These are phyloP conservation scores for Pogonocherus hispidulus DNA, from an alignment of 2,888 invertebrate genomes.

Conservation along the genomic window DNA sequence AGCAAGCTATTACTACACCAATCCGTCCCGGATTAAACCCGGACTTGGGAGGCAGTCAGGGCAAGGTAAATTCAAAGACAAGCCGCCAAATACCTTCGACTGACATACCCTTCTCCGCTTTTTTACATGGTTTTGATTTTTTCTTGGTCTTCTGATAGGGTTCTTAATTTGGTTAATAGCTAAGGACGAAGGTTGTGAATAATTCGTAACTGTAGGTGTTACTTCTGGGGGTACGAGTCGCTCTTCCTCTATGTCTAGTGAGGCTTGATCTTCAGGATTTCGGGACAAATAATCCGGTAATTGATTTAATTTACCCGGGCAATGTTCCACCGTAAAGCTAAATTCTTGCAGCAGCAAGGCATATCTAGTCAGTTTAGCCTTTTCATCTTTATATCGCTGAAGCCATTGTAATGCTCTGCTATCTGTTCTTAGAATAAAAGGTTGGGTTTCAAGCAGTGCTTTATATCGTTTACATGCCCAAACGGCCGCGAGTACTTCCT, in stretches of 20 bases:
- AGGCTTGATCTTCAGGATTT: constrained; percentile 17
- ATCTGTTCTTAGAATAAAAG: constrained; percentile 41
- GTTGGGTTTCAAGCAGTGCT: constrained; percentile 35
- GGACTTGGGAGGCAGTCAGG: no score
- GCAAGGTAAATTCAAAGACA: no score
- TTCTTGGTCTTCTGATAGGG: no score
- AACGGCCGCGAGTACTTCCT: constrained; percentile 38
- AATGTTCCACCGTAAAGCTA: constrained; percentile 49
- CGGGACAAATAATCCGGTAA: constrained; percentile 43
- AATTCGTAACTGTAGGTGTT: no score
- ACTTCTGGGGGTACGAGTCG: neutral
- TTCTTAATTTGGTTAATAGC: no score
- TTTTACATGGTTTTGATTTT: no score
- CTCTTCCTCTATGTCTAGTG: neutral
- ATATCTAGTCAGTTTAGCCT: constrained; percentile 39
- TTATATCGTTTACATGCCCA: constrained; percentile 36
- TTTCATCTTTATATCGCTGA: constrained; percentile 28
- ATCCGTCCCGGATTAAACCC: no score
- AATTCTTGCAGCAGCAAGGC: constrained; percentile 41
- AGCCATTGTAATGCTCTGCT: constrained; percentile 36
- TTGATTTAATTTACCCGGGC: constrained; percentile 42
- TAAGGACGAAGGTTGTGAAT: no score
- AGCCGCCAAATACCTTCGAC: no score
- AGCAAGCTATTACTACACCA: no score
- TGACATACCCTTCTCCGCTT: no score